phyloP scores from a whole-genome alignment of 2,113 vertebrate genomes.

The Xiphorhynchus elegans region DNA sequence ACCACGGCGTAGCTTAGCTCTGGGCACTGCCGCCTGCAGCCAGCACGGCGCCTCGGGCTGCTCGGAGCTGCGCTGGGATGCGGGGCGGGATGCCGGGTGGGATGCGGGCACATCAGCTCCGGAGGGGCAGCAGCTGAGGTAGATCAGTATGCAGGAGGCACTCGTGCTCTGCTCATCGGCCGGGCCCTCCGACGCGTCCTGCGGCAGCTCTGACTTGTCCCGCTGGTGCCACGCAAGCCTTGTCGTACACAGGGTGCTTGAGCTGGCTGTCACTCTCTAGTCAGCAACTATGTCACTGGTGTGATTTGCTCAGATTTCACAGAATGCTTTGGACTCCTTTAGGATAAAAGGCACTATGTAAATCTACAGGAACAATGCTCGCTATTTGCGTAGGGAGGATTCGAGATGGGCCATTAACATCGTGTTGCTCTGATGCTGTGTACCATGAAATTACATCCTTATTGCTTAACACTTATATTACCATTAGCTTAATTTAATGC shows the following conservation, averaged over 20 bases:
- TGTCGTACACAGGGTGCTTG: not conserved
- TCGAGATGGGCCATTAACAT: not conserved
- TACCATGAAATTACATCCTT: slow-evolving; percentile 2
- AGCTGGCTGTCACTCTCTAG: not conserved
- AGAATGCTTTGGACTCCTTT: slow-evolving; percentile 49
- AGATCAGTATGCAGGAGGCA: slow-evolving; percentile 19
- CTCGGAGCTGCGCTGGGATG: not conserved
- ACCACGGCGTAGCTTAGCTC: not conserved
- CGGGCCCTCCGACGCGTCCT: not conserved
- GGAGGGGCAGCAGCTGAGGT: slow-evolving; percentile 48
- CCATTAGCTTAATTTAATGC: not conserved
- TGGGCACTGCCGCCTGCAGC: not conserved
- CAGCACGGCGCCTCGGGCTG: not conserved
- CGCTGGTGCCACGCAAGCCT: not conserved
- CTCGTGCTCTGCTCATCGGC: not conserved
- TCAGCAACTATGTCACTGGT: not conserved
- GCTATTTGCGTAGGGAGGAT: not conserved
- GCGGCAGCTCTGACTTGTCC: not conserved
- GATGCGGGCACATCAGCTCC: not conserved
- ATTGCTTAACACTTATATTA: not conserved
- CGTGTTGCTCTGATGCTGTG: not conserved
- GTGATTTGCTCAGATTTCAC: not conserved
- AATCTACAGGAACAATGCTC: slow-evolving; percentile 34
- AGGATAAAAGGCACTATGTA: slow-evolving; percentile 52
- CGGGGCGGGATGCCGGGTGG: not conserved